A percentile compares a stretch with the other conserved stretches of the same genome.
These are phyloP conservation scores for Chlorospingus flavigularis DNA, from an alignment of 2,797 vertebrate species.

Conservation along the genomic window DNA sequence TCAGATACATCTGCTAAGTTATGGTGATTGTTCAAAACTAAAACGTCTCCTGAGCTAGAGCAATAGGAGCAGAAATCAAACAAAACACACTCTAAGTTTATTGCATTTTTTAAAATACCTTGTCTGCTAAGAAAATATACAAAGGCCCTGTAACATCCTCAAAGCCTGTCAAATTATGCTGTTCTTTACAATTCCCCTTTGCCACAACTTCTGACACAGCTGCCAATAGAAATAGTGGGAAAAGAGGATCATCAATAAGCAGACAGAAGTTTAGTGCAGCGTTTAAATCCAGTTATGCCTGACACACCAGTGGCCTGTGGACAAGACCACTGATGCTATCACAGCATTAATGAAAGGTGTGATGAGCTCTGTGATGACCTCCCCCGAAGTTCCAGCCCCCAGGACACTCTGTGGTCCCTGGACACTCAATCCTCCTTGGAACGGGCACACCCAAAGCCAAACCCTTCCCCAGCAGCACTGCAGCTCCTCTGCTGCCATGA, in stretches of 20 bases:
- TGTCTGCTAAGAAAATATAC: not conserved
- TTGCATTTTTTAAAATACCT: not conserved
- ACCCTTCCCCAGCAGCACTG: not conserved
- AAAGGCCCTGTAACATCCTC: not conserved
- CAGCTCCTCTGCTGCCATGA: not conserved
- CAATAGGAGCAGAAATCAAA: not conserved
- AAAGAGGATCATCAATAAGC: not conserved
- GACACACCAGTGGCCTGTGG: not conserved
- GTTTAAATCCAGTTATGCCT: not conserved
- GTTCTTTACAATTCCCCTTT: not conserved
- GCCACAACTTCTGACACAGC: not conserved
- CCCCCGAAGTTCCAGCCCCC: not conserved
- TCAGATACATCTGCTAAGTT: not conserved
- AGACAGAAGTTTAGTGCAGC: not conserved
- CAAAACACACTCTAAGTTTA: not conserved
- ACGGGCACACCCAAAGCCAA: not conserved
- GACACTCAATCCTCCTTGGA: not conserved
- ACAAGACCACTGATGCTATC: not conserved
- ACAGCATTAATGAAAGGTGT: not conserved
- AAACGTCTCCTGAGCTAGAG: not conserved
- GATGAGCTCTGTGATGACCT: not conserved
- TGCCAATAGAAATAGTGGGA: not conserved
- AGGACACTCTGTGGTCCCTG: not conserved
- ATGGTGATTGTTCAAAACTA: not conserved
- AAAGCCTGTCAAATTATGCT: not conserved